Evolutionary conservation across 1,140 invertebrate genomes (phyloP), one percentile per base, ranked within the genome.

Genomic region (Elysia chlorotica): DNA sequence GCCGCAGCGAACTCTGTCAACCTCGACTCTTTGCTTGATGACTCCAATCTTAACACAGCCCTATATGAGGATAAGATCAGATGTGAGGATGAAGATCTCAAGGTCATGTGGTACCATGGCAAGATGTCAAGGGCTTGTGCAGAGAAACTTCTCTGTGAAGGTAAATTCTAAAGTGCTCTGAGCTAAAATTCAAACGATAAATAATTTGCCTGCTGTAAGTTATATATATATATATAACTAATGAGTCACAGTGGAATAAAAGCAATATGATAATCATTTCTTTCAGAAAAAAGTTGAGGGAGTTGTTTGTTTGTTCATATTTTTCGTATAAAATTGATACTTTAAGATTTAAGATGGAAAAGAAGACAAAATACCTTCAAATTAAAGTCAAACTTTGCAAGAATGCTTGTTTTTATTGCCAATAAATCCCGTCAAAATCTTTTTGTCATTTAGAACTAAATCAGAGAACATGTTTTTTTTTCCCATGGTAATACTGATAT

Each of bases 91-190:
- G 48, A 65, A 14, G 37, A 75, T 19, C 17, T 57, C 53, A 31
- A 61, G 28, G 28, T 28, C n/a, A 61, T 66, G 69, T 75, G 54
- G 69, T 62, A 72, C 33, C 70, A 72, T 71, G 62, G 63, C 2
- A 72, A 72, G 31, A 65, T 72, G 53, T 70, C 48, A 54, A 31
- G 41, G 54, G 21, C 25, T 23, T 35, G n/a, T 70, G 66, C 53
- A 17, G 74, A 56, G 41, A 53, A 59, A 61, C 63, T 61, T 48
- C 37, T 75, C 63, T 31, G 57, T 63, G 74, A 65, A 72, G 74
- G 59, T 69, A 35, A 65, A 59, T 2, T 31, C 2, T 2, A 48
- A 54, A 28, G 19, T 54, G 17, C 4, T 63, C 10, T 25, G 30
- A 25, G 35, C 10, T 10, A 30, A 63, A 31, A 31, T 38, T 54